Evolutionary conservation across 2,888 invertebrate species (phyloP), one percentile per base, ranked within the genome.

Genomic region (Rotaria sp.): DNA sequence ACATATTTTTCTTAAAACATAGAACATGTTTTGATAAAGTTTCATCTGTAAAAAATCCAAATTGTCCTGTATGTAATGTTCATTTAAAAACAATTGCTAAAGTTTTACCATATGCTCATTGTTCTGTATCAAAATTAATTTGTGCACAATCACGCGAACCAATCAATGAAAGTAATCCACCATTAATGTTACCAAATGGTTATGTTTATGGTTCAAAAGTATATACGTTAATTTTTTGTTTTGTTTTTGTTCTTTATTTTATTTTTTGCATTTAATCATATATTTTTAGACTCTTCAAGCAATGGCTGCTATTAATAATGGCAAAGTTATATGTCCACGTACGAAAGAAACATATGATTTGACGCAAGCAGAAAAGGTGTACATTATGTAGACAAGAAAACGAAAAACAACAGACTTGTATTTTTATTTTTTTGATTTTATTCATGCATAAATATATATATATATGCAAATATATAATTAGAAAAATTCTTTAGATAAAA

Each of bases 181-280:
- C 97, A 24, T 95, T 98, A 94, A 96, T 97, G 94, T 93, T 99
- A 92, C 99, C 99, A 88, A 98, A 98, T 92, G 98, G 98, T 86
- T 95, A 96, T 92, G 96, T 99, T 87, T 98, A 96, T 88, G 91
- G 91, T 41, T 89, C 88, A 30, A 86, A 80, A 84, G 85, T 87
- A 85, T 15, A 18, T 30, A n/a, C n/a, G n/a, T n/a, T n/a, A n/a
- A n/a, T n/a, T n/a, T n/a, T n/a, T 26, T 15, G 26, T 26, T 67
- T 84, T 41, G n/a, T 57, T 57, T 21, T 24, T 21, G 89, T 88
- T 92, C 92, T 13, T 8, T 80, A 26, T 38, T 45, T 59, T 24
- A 2, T 18, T 24, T 10, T 38, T 41, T 41, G 41, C 26, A 35
- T 35, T 50, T 13, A 80, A 24, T 26, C 4, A 35, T 11, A 50